These are phyloP conservation scores for Drosophila putrida DNA, from an alignment of 2,888 invertebrate species.

Conservation along the genomic window DNA sequence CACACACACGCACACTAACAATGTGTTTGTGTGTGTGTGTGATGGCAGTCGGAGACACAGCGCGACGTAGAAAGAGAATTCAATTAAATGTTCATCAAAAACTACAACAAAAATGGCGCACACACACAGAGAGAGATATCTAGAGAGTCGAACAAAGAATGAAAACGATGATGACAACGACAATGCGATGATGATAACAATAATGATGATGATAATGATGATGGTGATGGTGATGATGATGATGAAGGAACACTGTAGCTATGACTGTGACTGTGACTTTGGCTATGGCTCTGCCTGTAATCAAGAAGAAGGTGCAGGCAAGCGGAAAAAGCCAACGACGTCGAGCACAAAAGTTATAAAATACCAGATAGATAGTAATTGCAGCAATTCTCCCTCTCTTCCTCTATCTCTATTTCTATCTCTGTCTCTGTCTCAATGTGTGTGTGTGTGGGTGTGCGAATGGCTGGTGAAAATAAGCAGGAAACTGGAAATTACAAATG, in stretches of 20 bases:
- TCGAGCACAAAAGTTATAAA: constrained; percentile 76
- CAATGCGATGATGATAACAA: constrained; percentile 31
- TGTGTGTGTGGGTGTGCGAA: constrained; percentile 32
- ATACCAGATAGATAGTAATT: constrained; percentile 80
- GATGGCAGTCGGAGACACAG: constrained; percentile 51
- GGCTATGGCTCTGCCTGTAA: constrained; percentile 50
- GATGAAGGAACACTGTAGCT: constrained; percentile 24
- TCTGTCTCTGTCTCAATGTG: constrained; percentile 9
- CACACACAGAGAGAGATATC: constrained; percentile 38
- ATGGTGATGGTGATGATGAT: constrained; percentile 17
- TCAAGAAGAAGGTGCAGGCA: constrained; percentile 60
- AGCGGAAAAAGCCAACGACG: constrained; percentile 41
- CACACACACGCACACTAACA: constrained; percentile 1
- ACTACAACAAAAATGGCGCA: constrained; percentile 74
- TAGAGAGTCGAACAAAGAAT: constrained; percentile 41
- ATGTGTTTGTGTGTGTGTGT: constrained; percentile 28
- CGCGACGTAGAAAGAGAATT: constrained; percentile 63
- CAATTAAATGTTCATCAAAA: constrained; percentile 80
- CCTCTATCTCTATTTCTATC: not conserved
- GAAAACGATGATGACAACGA: constrained; percentile 48
- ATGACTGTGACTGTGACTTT: constrained; percentile 24
- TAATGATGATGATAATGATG: constrained; percentile 19
- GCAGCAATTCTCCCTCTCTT: constrained; percentile 40
- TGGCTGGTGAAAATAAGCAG: constrained; percentile 73
- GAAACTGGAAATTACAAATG: constrained; percentile 81